Conservation (phyloP, 92 coral and sea anemone genomes). For the Pocillopora grandis region DNA sequence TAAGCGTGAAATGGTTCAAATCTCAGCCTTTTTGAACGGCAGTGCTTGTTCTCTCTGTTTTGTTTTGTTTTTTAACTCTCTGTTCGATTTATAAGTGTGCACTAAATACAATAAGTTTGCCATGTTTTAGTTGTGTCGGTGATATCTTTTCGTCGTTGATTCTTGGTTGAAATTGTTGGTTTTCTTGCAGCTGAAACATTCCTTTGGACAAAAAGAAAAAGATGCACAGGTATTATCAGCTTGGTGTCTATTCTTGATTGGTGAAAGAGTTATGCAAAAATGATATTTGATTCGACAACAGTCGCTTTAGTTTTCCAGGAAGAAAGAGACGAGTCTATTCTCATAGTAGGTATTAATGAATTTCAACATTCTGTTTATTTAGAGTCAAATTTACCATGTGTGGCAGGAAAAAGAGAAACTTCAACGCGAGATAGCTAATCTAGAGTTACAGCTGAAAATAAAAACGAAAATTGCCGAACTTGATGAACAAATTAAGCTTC, state of each 20-base stretch:
- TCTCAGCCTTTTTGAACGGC: no score
- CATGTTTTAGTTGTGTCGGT: no score
- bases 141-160: background rate
- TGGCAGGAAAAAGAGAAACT: slow-evolving; percentile 84
- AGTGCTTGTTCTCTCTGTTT: no score
- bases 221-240: slow-evolving; percentile 73
- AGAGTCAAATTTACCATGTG: slow-evolving; percentile 84
- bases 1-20: no score
- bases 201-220: slow-evolving; percentile 77
- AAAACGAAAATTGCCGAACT: slow-evolving; percentile 71
- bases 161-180: background rate
- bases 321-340: no score
- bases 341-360: background rate
- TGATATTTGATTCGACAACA: background rate
- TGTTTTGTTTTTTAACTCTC: no score
- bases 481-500: slow-evolving; percentile 71
- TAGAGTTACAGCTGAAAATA: slow-evolving; percentile 62
- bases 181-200: slow-evolving; percentile 66
- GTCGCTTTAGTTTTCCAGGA: no score
- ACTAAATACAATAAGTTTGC: no score
- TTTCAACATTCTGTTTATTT: background rate
- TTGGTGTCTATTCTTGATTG: background rate
- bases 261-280: background rate
- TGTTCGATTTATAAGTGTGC: no score
- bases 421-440: slow-evolving; percentile 64